These are phyloP conservation scores for Sinosuthora webbiana DNA, from an alignment of 2,113 vertebrate species.

Conservation along the genomic window DNA sequence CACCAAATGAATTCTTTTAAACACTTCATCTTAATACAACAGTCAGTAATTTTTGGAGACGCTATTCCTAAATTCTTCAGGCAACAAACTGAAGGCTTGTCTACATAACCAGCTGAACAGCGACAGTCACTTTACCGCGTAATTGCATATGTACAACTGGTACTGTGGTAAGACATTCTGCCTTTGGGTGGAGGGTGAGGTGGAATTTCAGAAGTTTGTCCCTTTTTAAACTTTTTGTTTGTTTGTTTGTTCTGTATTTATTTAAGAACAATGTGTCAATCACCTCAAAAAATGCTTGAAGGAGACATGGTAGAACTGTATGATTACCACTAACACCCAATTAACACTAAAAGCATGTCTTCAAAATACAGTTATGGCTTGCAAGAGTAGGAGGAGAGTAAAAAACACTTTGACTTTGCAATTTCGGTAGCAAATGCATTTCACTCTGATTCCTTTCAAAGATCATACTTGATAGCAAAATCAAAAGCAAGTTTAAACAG, in stretches of 20 bases:
- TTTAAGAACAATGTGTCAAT: background rate
- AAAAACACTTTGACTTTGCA: background rate
- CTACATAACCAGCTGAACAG: background rate
- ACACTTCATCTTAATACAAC: background rate
- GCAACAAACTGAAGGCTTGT: background rate
- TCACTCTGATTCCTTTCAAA: background rate
- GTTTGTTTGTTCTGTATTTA: background rate
- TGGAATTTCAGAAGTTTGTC: background rate
- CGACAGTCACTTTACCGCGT: background rate
- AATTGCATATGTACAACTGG: background rate
- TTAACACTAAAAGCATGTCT: background rate
- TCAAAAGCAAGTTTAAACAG: background rate
- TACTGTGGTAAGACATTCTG: background rate
- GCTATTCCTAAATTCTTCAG: background rate
- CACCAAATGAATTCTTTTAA: background rate
- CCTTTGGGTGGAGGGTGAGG: background rate
- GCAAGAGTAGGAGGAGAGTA: background rate
- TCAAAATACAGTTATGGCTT: background rate
- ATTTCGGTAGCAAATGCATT: background rate
- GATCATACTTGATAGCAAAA: background rate
- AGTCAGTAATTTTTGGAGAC: background rate
- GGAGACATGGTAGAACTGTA: background rate
- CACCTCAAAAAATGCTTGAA: background rate
- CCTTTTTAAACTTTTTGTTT: background rate
- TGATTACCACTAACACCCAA: background rate